A percentile compares a stretch with the other conserved stretches of the same genome.
Evolutionary conservation across 2,888 invertebrate species (phyloP).

Genomic region (Subacronicta megacephala): DNA sequence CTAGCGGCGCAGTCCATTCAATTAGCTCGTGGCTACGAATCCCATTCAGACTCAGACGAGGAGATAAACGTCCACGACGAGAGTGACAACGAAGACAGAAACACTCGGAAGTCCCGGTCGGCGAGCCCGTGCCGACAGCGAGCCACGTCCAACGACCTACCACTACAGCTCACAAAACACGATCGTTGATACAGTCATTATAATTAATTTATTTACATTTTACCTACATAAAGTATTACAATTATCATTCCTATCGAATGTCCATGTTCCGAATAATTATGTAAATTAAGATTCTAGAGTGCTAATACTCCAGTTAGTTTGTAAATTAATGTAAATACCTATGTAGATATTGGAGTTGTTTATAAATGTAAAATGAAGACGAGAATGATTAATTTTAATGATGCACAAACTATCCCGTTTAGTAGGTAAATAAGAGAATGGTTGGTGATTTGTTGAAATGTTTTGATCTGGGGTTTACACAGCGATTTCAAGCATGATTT

Average conservation of each 20-base stretch:
- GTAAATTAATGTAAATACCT: conserved; percentile 83
- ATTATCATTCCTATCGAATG: conserved; percentile 76
- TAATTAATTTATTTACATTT: conserved; percentile 70
- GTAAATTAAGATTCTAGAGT: conserved; percentile 77
- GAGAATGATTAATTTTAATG: conserved; percentile 70
- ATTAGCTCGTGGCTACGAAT: conserved; percentile 84
- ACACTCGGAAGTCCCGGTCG: conserved; percentile 84
- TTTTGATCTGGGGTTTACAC: conserved; percentile 23
- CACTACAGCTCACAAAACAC: conserved; percentile 93
- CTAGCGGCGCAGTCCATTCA: conserved; percentile 86
- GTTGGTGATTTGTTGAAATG: conserved; percentile 36
- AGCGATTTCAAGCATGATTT: conserved; percentile 14
- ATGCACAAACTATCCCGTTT: conserved; percentile 76
- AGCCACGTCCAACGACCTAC: conserved; percentile 84
- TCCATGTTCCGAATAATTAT: conserved; percentile 79
- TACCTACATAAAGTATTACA: conserved; percentile 75
- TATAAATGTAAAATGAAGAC: conserved; percentile 72
- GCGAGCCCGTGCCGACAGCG: conserved; percentile 81
- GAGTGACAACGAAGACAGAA: conserved; percentile 90
- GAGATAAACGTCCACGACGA: conserved; percentile 96
- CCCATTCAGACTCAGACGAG: conserved; percentile 91
- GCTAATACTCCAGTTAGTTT: conserved; percentile 78
- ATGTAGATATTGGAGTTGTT: conserved; percentile 78
- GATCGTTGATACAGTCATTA: conserved; percentile 88
- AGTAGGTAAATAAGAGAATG: conserved; percentile 43